Base-by-base conservation (phyloP, 2,888 invertebrate genomes). In the Cheilosia scutellata region DNA sequence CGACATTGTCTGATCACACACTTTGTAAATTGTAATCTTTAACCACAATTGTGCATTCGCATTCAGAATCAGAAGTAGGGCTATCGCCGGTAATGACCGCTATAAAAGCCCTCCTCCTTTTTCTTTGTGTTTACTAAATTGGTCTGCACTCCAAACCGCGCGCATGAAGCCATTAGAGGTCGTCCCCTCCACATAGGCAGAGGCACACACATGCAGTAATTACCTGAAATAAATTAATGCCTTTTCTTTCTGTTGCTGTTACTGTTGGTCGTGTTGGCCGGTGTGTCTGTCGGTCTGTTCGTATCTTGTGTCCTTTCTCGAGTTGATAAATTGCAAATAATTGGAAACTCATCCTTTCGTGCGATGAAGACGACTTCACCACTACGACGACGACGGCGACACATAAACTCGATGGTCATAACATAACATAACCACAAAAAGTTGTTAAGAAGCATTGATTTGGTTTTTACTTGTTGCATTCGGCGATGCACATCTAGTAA, bases 251-350 rank as follows among this genome's bases (percentile, higher is more conserved):
- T 60, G 5, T 71, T 13, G 16, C 16, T 68, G 11, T 40, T 2
- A 16, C 11, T 57, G 31, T 44, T 25, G 5, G 27, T 37, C 33
- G 65, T 49, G 31, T 58, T 20, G 25, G 42, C 4, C n/a, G n/a
- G 25, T 29, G 37, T 40, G 42, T 66, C 25, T 11, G 20, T 62
- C 13, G 53, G 49, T 20, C 29, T 47, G 31, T 37, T 58, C 42
- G 60, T 71, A 49, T 65, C 72, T 79, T 79, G 72, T 72, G 79
- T 79, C 72, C 79, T 79, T 72, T 44, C 13, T 33, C 65, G 16
- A 72, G 40, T 79, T 79, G 72, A 79, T 79, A 72, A 65, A 72
- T 79, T 71, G 71, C 71, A 65, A 79, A 79, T 72, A 79, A 79
- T 79, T 66, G 79, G 79, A 79, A 79, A 79, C 51, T 37, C 79